Conservation (phyloP, 2,113 vertebrate genomes). For the Zosterops pallidus region DNA sequence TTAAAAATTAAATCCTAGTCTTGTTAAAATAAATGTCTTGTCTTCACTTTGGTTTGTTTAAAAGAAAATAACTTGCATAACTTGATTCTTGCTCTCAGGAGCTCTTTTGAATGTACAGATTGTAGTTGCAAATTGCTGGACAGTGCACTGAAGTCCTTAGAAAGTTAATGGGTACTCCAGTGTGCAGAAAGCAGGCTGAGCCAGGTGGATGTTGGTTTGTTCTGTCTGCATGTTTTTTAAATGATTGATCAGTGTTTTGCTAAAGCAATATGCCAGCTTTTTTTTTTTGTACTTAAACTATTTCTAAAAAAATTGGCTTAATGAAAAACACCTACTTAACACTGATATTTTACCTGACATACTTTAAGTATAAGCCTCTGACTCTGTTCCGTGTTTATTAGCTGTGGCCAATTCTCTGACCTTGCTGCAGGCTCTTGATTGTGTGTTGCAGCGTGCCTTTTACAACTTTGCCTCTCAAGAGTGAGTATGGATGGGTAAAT, state of each 20-base stretch:
- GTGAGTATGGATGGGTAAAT: no score
- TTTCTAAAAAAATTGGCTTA: background rate
- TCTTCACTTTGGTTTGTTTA: slow-evolving; percentile 32
- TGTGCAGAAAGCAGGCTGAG: background rate
- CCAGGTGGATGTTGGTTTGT: background rate
- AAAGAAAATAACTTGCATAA: background rate
- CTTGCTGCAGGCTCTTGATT: background rate
- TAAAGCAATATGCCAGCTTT: background rate
- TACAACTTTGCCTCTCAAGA: rapidly evolving
- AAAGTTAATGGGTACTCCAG: background rate
- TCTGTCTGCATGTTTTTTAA: background rate
- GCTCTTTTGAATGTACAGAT: background rate
- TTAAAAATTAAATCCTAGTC: slow-evolving; percentile 73
- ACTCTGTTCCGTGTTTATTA: background rate
- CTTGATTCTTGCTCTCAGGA: slow-evolving; percentile 12
- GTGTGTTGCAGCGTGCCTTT: rapidly evolving
- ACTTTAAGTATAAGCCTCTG: background rate
- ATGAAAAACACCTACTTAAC: background rate
- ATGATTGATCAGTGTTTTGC: background rate
- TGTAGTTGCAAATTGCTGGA: background rate
- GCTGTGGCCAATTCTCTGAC: background rate
- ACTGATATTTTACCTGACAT: background rate
- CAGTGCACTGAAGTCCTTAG: background rate
- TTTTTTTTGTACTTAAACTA: background rate
- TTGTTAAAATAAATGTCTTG: slow-evolving; percentile 73